Evolutionary conservation across 2,797 vertebrate genomes (phyloP).

Genomic region (Catostomus latipinnis): DNA sequence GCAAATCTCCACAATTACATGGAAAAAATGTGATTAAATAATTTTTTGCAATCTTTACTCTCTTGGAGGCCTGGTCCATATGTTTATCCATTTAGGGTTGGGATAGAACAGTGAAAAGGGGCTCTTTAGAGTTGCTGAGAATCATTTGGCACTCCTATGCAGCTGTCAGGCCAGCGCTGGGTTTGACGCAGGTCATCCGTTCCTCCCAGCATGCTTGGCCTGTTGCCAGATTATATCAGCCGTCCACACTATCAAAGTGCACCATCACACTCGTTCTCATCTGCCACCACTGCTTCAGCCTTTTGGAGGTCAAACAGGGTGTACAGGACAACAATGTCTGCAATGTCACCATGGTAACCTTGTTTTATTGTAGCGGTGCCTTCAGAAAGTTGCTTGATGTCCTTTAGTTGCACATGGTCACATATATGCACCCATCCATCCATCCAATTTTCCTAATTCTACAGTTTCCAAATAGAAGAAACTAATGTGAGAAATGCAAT

Average conservation of each 20-base stretch:
- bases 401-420: not conserved
- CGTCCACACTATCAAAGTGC: constrained; percentile 22
- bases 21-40: too few species aligned
- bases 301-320: not conserved
- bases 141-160: constrained; percentile 19
- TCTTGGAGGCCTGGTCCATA: constrained; percentile 15
- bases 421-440: not conserved
- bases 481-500: not conserved
- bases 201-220: constrained; percentile 27
- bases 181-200: constrained; percentile 30
- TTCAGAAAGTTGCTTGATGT: not conserved
- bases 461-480: not conserved
- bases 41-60: constrained; percentile 17
- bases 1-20: too few species aligned
- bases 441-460: not conserved
- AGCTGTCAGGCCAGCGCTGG: constrained; percentile 51
- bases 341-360: constrained; percentile 52
- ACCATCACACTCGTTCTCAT: not conserved
- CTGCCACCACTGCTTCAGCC: too few species aligned
- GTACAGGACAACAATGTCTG: constrained; percentile 3
- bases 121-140: constrained; percentile 17
- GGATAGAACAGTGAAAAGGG: constrained; percentile 3
- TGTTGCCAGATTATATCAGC: constrained; percentile 22
- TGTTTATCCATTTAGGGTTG: constrained; percentile 26
- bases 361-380: not conserved